Evolutionary conservation across 64 coral and sea anemone species (phyloP).

Genomic region (Astreopora myriophthalma): DNA sequence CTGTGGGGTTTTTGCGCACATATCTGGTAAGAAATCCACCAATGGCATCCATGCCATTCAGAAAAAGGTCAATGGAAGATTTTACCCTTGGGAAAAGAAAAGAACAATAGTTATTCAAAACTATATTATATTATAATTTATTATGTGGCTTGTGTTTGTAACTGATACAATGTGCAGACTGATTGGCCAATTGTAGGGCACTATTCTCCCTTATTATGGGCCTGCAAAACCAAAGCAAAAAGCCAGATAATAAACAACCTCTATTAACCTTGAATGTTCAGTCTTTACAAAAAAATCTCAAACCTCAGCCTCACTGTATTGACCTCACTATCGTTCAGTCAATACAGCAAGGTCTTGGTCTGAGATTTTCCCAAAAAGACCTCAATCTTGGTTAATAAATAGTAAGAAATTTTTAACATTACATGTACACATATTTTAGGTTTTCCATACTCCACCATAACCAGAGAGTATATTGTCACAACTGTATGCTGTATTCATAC

Average conservation of each 20-base stretch:
- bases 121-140: not conserved
- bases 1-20: slow-evolving; percentile 25
- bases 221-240: not conserved
- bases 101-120: not conserved
- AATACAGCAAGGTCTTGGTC: not conserved
- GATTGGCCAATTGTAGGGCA: not conserved
- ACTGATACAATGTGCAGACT: not conserved
- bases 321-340: not conserved
- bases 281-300: not conserved
- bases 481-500: not conserved
- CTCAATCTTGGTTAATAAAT: not conserved
- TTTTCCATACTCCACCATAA: not conserved
- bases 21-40: not conserved
- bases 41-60: slow-evolving; percentile 48
- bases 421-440: not conserved
- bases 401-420: not conserved
- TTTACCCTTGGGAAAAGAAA: slow-evolving; percentile 36
- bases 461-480: not conserved
- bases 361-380: not conserved
- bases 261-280: not conserved
- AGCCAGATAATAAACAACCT: not conserved
- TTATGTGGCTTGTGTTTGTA: not conserved
- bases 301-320: not conserved
- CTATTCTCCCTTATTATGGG: not conserved
- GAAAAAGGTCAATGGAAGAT: slow-evolving; percentile 25